A percentile compares a stretch with the other conserved stretches of the same genome.
Evolutionary conservation across 2,113 vertebrate species (phyloP).

Genomic region (Montifringilla adamsi): DNA sequence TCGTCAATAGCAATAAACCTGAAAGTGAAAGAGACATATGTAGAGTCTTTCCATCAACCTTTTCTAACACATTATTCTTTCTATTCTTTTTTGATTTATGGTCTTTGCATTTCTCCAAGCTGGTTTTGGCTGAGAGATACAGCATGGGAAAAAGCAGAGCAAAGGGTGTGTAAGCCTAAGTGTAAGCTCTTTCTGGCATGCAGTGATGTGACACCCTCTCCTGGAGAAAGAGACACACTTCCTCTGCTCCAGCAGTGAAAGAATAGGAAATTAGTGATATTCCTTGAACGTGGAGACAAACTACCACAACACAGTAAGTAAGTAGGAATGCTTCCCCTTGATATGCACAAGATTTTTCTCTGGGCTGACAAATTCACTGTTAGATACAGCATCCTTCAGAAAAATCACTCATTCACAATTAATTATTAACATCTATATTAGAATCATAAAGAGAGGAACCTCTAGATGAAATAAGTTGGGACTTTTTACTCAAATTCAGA

Average conservation of each 20-base stretch:
- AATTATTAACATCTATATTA: background rate
- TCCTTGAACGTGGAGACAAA: background rate
- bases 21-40: background rate
- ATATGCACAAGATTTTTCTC: background rate
- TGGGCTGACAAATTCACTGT: background rate
- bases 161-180: rapidly evolving
- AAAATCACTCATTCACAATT: background rate
- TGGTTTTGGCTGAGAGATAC: background rate
- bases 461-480: background rate
- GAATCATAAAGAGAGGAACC: background rate
- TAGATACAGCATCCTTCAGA: background rate
- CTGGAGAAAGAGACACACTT: background rate
- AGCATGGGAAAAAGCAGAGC: background rate
- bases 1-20: background rate
- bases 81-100: background rate
- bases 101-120: background rate
- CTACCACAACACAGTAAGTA: background rate
- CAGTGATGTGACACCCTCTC: background rate
- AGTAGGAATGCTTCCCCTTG: background rate
- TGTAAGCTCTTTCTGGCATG: background rate
- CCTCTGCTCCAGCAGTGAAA: background rate
- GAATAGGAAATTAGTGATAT: background rate
- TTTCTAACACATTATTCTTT: background rate
- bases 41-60: background rate
- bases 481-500: background rate